phyloP scores from a whole-genome alignment of 2,888 invertebrate genomes.

The Nudaria mundana region DNA sequence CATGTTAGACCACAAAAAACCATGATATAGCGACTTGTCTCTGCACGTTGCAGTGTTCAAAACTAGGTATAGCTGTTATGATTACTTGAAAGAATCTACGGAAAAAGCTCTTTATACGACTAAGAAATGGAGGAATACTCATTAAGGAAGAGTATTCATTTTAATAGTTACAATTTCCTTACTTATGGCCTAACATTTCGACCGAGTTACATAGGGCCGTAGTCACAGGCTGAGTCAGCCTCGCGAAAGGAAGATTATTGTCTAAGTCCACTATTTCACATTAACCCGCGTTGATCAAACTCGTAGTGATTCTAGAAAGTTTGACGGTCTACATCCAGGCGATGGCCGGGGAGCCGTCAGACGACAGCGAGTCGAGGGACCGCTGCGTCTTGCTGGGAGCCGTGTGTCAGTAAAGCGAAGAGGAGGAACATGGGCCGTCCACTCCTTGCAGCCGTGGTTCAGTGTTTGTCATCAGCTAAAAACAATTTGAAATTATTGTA shows the following conservation, averaged over 20 bases:
- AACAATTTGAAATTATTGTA: constrained; percentile 13
- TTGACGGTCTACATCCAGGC: constrained; percentile 66
- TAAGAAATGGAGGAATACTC: no score
- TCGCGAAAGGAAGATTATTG: neutral
- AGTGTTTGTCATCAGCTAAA: constrained; percentile 61
- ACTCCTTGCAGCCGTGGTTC: constrained; percentile 69
- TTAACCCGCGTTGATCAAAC: neutral
- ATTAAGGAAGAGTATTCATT: no score
- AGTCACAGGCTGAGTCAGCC: no score
- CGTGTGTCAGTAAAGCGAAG: constrained; percentile 76
- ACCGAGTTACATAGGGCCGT: no score
- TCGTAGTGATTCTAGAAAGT: constrained; percentile 3
- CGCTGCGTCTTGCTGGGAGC: constrained; percentile 49
- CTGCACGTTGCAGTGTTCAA: no score
- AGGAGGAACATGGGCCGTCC: constrained; percentile 73
- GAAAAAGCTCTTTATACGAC: no score
- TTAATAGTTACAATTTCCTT: no score
- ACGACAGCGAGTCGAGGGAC: constrained; percentile 67
- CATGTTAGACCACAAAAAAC: no score
- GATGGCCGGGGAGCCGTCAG: constrained; percentile 65
- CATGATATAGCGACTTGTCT: no score
- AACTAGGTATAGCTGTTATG: no score
- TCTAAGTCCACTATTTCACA: neutral
- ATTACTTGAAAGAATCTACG: no score
- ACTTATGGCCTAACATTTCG: no score